Conservation (phyloP, 2,113 vertebrate species). For the Corvus hawaiiensis region DNA sequence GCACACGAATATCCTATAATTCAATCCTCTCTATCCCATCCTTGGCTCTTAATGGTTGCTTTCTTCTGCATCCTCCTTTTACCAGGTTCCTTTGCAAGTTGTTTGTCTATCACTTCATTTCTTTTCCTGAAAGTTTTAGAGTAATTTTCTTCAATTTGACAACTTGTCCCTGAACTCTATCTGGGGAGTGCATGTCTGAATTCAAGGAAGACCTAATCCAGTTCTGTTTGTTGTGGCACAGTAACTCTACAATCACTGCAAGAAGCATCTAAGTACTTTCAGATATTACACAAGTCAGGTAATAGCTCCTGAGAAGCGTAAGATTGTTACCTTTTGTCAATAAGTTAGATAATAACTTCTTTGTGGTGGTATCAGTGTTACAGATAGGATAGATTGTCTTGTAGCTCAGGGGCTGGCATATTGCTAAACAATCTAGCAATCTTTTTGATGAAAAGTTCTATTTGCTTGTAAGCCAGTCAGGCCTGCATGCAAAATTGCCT, state of each 20-base stretch:
- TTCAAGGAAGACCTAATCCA: neutral
- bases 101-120: neutral
- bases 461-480: neutral
- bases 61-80: neutral
- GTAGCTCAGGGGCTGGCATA: neutral
- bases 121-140: neutral
- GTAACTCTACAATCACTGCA: neutral
- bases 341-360: neutral
- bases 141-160: neutral
- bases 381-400: neutral
- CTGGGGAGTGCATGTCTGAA: neutral
- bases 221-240: neutral
- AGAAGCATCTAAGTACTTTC: neutral
- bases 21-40: neutral
- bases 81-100: neutral
- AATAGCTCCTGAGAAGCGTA: neutral
- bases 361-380: neutral
- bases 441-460: neutral
- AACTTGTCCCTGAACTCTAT: neutral
- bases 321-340: neutral
- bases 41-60: neutral
- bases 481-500: neutral
- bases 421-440: neutral
- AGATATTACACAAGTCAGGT: neutral
- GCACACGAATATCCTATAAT: neutral